Evolutionary conservation across 2,888 invertebrate genomes (phyloP), one percentile per base, ranked within the genome.

Genomic region (Polymixis flavicincta): DNA sequence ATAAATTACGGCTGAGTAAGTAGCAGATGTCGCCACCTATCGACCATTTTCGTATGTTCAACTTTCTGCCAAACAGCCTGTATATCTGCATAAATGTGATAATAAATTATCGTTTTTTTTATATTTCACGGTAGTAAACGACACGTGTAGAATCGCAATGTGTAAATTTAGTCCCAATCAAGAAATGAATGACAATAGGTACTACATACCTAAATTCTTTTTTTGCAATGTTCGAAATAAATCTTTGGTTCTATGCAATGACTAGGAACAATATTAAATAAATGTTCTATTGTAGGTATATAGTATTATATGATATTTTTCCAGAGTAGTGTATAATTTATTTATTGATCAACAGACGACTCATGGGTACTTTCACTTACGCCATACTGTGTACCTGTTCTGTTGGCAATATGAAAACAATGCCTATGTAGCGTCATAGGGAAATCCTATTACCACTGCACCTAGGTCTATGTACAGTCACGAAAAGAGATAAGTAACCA

Each of bases 371-470:
- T 65, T 66, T 65, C 60, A 45, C 60, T n/a, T 32, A 60, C 48
- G 48, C 22, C 22, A 55, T 42, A 13, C 14, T 37, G 14, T 80
- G 80, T 37, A 37, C 37, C 37, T 37, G 3, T 80, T 80, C 45
- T 54, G 28, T 19, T 25, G 19, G 14, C 13, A 19, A 14, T 19
- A 28, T 79, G 45, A 45, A 57, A 77, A 80, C 57, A 63, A 60
- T 60, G 19, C 45, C 19, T 45, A 52, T 52, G 45, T 5, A 28
- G 8, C 32, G 19, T 9, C 45, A 13, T 52, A 63, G 66, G 63
- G n/a, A 78, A 81, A 67, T 57, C 57, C 50, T 45, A 57, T 80
- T 45, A 80, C 11, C n/a, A 3, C 19, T 74, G 22, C 28, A 19
- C 59, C 19, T 61, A 42, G 37, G 59, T 60, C 28, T 37, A 37